phyloP scores from a whole-genome alignment of 1,140 invertebrate genomes.

The Aricia agestis region DNA sequence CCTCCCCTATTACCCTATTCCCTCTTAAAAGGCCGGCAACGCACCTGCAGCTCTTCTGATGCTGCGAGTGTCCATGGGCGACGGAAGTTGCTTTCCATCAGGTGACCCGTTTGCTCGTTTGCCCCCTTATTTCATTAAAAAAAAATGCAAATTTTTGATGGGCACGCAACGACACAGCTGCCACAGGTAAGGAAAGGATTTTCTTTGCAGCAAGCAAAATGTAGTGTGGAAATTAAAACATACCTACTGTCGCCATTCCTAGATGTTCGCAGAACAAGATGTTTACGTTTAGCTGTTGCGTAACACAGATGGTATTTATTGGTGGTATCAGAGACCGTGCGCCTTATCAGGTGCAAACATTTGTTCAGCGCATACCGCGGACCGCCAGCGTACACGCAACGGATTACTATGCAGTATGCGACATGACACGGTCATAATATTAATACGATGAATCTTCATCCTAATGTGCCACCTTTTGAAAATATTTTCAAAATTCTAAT shows the following conservation, averaged over 20 bases:
- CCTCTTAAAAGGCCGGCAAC: too few species aligned
- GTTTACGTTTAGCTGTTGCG: not conserved
- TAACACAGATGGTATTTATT: not conserved
- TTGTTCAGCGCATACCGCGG: not conserved
- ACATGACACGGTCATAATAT: not conserved
- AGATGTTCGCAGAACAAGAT: not conserved
- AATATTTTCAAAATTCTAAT: not conserved
- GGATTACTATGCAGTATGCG: not conserved
- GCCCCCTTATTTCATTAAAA: too few species aligned
- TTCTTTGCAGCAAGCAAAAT: too few species aligned
- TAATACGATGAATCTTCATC: not conserved
- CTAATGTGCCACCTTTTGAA: not conserved
- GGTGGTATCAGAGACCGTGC: not conserved
- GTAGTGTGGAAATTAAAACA: not conserved
- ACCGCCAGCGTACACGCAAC: not conserved
- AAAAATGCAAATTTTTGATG: too few species aligned
- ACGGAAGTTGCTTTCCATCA: too few species aligned
- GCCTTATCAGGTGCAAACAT: not conserved
- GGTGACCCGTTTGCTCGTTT: too few species aligned
- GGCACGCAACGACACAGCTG: too few species aligned
- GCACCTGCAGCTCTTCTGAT: too few species aligned
- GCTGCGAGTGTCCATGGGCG: too few species aligned
- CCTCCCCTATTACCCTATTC: too few species aligned
- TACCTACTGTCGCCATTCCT: not conserved
- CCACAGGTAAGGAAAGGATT: too few species aligned